Evolutionary conservation across 1,140 invertebrate species (phyloP), one percentile per base, ranked within the genome.

Genomic region (Caenorhabditis elegans): DNA sequence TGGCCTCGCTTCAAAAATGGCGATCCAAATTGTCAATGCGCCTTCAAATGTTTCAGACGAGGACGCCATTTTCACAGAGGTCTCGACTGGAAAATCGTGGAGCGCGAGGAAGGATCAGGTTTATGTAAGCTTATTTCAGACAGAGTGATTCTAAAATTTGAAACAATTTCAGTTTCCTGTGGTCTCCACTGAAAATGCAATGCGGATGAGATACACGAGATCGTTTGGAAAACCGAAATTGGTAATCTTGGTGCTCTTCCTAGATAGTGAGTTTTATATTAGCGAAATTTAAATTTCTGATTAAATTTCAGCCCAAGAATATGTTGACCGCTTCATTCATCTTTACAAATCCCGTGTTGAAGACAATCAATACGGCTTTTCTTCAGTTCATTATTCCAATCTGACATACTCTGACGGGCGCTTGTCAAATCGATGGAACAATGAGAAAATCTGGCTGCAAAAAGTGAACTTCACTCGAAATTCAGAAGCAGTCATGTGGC

Each of bases 181-280:
- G 0, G 93, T 94, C 0, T 95, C 94, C 81, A 94, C 92, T 83
- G 95, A 94, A 70, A 96, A 94, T 88, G 93, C 93, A 22, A 91
- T 97, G 36, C 92, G 94, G 0, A 90, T 97, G 36, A 92, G 94
- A 82, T 97, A 97, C 88, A 91, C 92, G 36, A 95, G 95, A 88
- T 95, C 95, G 11, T 86, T 84, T 53, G 88, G 88, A 3, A 48
- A 51, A 19, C 85, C 89, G 15, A 85, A 84, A n/a, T 39, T 89
- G 17, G 83, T 89, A 39, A 46, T 89, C 10, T 79, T 89, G n/a
- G 49, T 89, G 10, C 83, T 89, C 6, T 89, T 86, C 46, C 53
- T 89, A n/a, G 88, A 89, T 65, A 60, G 76, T 82, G 19, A 78
- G 81, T 78, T 78, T n/a, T n/a, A n/a, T n/a, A n/a, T n/a, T n/a